These are phyloP conservation scores for Aramus guarauna DNA, from an alignment of 2,113 vertebrate species.

Conservation along the genomic window DNA sequence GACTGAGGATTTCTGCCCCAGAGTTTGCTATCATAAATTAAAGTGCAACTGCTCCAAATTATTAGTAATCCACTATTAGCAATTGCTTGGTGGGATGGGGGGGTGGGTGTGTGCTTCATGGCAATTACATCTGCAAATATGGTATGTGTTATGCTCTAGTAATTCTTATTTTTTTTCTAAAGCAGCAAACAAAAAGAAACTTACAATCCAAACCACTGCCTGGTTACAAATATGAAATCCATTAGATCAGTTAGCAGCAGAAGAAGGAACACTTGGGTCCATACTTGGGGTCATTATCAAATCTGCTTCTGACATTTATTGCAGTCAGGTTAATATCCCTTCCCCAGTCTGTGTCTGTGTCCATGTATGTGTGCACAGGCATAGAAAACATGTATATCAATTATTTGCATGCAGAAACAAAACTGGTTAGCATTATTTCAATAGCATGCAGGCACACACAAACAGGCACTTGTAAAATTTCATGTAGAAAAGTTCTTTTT, in stretches of 20 bases:
- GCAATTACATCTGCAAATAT: slow-evolving; percentile 37
- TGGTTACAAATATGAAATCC: slow-evolving; percentile 7
- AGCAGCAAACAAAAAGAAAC: slow-evolving; percentile 34
- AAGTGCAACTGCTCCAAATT: not conserved
- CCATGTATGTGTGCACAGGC: not conserved
- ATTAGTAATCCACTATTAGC: not conserved
- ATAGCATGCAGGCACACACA: not conserved
- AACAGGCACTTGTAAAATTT: not conserved
- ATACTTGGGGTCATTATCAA: not conserved
- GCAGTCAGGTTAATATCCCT: not conserved
- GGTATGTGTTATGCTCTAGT: not conserved
- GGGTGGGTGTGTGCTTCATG: rapidly evolving
- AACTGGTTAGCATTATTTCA: not conserved
- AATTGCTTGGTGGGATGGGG: not conserved
- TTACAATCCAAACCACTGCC: slow-evolving; percentile 2
- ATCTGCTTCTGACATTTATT: not conserved
- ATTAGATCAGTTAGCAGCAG: slow-evolving; percentile 16
- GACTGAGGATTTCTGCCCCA: not conserved
- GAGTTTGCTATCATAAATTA: slow-evolving; percentile 16
- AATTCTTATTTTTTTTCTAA: not conserved
- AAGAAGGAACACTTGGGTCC: not conserved
- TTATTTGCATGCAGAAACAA: not conserved
- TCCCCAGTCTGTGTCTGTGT: not conserved
- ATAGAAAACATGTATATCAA: not conserved
- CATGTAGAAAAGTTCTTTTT: not conserved